Evolutionary conservation across 2,797 vertebrate genomes (phyloP).

Genomic region (Monodelphis domestica): DNA sequence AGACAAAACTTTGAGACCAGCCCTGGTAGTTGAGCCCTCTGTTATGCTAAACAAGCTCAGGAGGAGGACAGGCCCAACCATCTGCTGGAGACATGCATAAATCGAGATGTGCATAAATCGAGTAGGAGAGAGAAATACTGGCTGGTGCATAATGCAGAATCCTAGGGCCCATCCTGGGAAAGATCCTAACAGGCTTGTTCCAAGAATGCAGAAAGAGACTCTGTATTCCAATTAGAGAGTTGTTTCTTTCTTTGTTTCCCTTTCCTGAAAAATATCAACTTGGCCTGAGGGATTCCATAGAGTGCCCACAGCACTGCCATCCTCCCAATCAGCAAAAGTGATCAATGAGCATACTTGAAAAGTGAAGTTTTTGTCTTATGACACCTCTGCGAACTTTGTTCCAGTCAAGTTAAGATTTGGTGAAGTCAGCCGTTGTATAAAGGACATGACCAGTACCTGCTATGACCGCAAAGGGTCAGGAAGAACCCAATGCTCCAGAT

Average conservation of each 20-base stretch:
- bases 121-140: conserved; percentile 68
- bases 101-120: conserved; percentile 74
- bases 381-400: neutral
- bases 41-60: conserved; percentile 78
- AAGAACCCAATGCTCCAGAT: neutral
- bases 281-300: neutral
- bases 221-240: conserved; percentile 63
- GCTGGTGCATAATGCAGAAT: conserved; percentile 60
- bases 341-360: neutral
- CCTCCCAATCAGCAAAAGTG: conserved; percentile 47
- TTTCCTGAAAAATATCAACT: neutral
- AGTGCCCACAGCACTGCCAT: neutral
- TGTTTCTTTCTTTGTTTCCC: neutral
- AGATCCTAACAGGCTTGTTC: conserved; percentile 68
- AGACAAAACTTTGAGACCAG: conserved; percentile 52
- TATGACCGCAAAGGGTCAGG: neutral
- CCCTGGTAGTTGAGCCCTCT: conserved; percentile 70
- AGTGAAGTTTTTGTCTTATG: neutral
- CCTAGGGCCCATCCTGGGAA: conserved; percentile 58
- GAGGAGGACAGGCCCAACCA: conserved; percentile 75
- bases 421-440: neutral
- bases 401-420: neutral
- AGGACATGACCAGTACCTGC: neutral
- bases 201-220: conserved; percentile 69
- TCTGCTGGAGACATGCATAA: conserved; percentile 78